Percentiles rank a stretch among this genome's conserved stretches.
phyloP scores from a whole-genome alignment of 2,888 invertebrate genomes.

The Mellilla xanthometata region DNA sequence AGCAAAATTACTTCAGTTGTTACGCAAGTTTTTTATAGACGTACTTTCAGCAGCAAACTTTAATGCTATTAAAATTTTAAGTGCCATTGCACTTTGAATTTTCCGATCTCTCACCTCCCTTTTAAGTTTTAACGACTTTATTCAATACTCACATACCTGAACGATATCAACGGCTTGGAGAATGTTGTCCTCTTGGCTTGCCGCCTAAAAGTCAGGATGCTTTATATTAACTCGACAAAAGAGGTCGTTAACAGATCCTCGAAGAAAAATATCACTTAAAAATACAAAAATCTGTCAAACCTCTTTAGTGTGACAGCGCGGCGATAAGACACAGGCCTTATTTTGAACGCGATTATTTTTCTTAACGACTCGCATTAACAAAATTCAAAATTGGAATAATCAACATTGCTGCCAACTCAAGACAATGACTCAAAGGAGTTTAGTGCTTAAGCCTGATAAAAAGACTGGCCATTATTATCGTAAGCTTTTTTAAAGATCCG shows the following conservation, averaged over 20 bases:
- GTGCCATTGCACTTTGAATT: conserved; percentile 1
- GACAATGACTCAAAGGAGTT: background rate
- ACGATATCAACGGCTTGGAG: background rate
- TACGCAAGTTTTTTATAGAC: too few species aligned
- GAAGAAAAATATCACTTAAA: conserved; percentile 6
- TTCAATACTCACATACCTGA: conserved; percentile 1
- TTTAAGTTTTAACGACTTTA: conserved; percentile 1
- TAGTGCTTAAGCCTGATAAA: background rate
- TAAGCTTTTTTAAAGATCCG: background rate
- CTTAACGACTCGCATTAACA: background rate
- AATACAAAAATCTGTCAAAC: conserved; percentile 16
- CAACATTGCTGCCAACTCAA: background rate
- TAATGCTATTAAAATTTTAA: background rate
- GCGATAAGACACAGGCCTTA: background rate
- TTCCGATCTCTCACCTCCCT: conserved; percentile 1
- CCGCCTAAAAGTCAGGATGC: conserved; percentile 18
- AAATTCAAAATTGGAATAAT: conserved; percentile 1
- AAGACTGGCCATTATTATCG: background rate
- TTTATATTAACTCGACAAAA: conserved; percentile 20
- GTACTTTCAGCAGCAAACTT: too few species aligned
- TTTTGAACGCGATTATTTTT: conserved; percentile 1
- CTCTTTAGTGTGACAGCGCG: conserved; percentile 8
- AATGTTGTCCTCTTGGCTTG: conserved; percentile 9
- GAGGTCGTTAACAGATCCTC: conserved; percentile 13
- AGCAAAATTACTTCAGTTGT: too few species aligned